Evolutionary conservation across 2,797 vertebrate species (phyloP).

Genomic region (Hippocampus kuda): DNA sequence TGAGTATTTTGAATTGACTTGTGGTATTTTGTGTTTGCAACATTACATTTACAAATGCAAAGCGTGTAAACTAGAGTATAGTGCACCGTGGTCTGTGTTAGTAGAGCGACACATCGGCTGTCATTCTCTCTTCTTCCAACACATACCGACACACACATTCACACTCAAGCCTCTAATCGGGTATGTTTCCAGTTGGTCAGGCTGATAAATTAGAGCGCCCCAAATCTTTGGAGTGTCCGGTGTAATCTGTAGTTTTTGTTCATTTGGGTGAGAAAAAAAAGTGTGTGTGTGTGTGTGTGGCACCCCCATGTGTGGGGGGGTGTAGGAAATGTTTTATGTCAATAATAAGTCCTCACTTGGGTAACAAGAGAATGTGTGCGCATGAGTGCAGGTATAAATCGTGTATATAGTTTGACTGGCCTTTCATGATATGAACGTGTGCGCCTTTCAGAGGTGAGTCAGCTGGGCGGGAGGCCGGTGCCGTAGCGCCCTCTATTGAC

Average conservation of each 20-base stretch:
- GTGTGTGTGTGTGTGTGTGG: neutral
- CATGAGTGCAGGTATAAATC: slow-evolving; percentile 1
- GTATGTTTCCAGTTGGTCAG: slow-evolving; percentile 45
- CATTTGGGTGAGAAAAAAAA: slow-evolving; percentile 14
- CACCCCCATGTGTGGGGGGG: neutral
- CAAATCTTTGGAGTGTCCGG: slow-evolving; percentile 26
- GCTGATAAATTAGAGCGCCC: slow-evolving; percentile 47
- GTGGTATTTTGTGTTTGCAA: slow-evolving; percentile 11
- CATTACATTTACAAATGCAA: neutral
- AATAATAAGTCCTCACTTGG: neutral
- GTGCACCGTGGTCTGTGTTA: slow-evolving; percentile 6
- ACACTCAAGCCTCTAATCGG: slow-evolving; percentile 43
- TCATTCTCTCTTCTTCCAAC: slow-evolving; percentile 3
- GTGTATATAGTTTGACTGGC: too few species aligned
- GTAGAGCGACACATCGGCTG: neutral
- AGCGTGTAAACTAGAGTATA: neutral
- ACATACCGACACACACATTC: slow-evolving; percentile 5
- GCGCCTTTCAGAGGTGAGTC: too few species aligned
- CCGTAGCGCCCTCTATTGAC: too few species aligned
- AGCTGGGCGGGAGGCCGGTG: too few species aligned
- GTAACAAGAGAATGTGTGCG: neutral
- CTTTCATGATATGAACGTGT: too few species aligned
- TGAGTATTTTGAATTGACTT: too few species aligned
- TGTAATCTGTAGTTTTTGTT: slow-evolving; percentile 13
- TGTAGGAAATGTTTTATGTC: neutral